Evolutionary conservation across 2,113 vertebrate genomes (phyloP), one percentile per base, ranked within the genome.

Genomic region (Syngnathus floridae): DNA sequence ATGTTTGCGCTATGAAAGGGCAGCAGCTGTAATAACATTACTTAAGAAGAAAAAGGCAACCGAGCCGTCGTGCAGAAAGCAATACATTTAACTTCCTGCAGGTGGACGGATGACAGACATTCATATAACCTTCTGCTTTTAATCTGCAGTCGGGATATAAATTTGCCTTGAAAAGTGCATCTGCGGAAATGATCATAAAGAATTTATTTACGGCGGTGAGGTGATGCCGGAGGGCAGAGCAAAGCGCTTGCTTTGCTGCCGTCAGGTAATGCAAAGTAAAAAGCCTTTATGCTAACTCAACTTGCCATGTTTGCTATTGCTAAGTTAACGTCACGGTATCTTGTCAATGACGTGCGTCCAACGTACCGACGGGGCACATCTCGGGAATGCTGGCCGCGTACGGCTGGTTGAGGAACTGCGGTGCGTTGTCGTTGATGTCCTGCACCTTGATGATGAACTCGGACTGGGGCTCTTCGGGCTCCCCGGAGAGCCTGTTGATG

Each of bases 401-500:
- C 8, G 95, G 95, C 75, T 89, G 93, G 64, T 94, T 89, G 79
- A 93, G 92, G 86, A 99, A 99, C 74, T 89, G 84, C 0, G 95
- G 95, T 72, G 84, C 87, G 51, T 96, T 94, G 80, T 99, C 94
- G 74, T 97, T 98, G 88, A 95, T 75, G 88, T 98, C 96, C 80
- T 81, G 90, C 71, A 98, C 94, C 72, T 90, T 93, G 88, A 98
- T 93, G 85, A 94, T 92, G 81, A 98, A 96, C 83, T 95, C 93
- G 12, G 92, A 97, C 70, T 94, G 90, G 4, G 93, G 90, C 78
- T 97, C 96, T 70, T 94, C 88, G 11, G 93, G 91, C 76, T 89
- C 81, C 0, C 84, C 79, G 45, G 92, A 90, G 14, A 40, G 79
- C 73, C 66, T 87, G 76, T 93, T 91, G 75, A 93, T 90, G 45